phyloP scores from a whole-genome alignment of 1,140 invertebrate species.

The Drosophila repleta region DNA sequence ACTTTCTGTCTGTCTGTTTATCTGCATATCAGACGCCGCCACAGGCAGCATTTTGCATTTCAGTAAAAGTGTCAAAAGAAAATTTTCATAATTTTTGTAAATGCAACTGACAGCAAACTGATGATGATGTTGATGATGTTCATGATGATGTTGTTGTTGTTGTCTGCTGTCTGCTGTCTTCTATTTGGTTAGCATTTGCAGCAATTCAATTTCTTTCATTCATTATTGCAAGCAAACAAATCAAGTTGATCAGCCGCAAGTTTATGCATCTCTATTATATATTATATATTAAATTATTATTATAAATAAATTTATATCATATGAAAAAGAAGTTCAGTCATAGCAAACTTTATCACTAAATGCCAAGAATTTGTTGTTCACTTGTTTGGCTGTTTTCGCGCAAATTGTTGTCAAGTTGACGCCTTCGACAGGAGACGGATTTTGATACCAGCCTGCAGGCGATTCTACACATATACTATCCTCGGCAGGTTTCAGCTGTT shows the following conservation, averaged over 20 bases:
- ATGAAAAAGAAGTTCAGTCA: neutral
- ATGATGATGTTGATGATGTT: slow-evolving; percentile 5
- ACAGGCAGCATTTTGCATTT: slow-evolving; percentile 41
- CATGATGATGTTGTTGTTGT: neutral
- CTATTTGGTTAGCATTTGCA: slow-evolving; percentile 14
- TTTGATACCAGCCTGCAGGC: too few relatives aligned
- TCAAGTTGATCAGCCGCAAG: slow-evolving; percentile 6
- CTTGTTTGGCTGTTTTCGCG: slow-evolving; percentile 18
- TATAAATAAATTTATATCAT: neutral
- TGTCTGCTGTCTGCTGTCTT: slow-evolving; percentile 20
- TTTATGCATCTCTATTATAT: neutral
- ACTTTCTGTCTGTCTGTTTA: slow-evolving; percentile 15
- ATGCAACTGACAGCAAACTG: slow-evolving; percentile 54
- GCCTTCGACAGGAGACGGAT: neutral
- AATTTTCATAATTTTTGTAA: slow-evolving; percentile 49
- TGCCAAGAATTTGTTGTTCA: slow-evolving; percentile 17
- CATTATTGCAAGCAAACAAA: slow-evolving; percentile 11
- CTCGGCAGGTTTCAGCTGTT: too few relatives aligned
- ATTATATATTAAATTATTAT: neutral
- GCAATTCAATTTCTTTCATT: neutral
- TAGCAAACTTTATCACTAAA: slow-evolving; percentile 17
- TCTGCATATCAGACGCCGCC: slow-evolving; percentile 37
- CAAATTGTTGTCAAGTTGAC: slow-evolving; percentile 18
- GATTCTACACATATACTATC: too few relatives aligned
- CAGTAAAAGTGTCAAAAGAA: slow-evolving; percentile 55